Conservation (phyloP, 1,140 invertebrate species). For the Sweltsa coloradensis region DNA sequence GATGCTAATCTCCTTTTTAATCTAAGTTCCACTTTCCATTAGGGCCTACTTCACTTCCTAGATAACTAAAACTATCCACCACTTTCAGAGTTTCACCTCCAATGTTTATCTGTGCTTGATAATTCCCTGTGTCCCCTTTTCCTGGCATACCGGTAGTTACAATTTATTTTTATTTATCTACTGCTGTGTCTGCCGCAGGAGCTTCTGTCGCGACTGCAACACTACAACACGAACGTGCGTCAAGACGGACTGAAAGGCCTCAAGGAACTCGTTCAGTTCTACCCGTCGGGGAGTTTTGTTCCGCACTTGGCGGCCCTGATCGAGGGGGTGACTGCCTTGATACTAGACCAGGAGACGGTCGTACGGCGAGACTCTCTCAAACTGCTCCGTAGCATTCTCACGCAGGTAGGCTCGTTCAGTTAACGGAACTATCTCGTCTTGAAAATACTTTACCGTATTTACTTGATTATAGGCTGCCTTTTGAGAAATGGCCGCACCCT, state of each 20-base stretch:
- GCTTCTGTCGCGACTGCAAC: constrained; percentile 55
- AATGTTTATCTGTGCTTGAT: no score
- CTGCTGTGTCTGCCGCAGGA: constrained; percentile 38
- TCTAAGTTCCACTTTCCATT: no score
- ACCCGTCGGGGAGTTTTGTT: constrained; percentile 38
- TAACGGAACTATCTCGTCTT: no score
- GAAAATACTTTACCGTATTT: no score
- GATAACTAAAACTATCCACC: no score
- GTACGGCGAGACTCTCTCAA: constrained; percentile 54
- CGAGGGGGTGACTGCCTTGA: constrained; percentile 49
- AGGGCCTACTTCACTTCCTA: no score
- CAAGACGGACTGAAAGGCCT: constrained; percentile 56
- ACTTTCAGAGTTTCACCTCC: no score
- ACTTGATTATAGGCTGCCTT: no score
- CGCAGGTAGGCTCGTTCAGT: constrained; percentile 33
- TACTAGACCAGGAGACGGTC: constrained; percentile 56
- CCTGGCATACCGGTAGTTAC: no score
- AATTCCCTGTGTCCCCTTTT: no score
- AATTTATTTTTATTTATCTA: constrained; percentile 4
- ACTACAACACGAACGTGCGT: constrained; percentile 60
- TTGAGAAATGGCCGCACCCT: no score
- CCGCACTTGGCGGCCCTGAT: constrained; percentile 52
- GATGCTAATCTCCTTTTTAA: no score
- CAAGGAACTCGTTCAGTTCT: constrained; percentile 46
- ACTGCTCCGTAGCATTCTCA: constrained; percentile 48